These are phyloP conservation scores for Lasioglossum malachurum DNA, from an alignment of 2,888 invertebrate genomes.

Conservation along the genomic window DNA sequence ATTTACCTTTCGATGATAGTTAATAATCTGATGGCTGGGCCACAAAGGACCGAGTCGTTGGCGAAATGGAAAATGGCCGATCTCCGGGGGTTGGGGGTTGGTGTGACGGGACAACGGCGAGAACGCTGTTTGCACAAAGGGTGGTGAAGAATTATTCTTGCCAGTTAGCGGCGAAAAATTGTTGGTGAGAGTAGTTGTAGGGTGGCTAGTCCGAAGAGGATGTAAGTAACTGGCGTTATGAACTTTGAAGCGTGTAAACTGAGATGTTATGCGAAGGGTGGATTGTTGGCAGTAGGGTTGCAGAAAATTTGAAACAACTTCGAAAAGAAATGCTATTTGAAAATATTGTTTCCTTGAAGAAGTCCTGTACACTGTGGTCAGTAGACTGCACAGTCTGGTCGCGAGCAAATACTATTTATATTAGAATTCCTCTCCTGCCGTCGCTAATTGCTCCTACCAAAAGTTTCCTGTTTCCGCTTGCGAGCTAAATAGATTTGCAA, in stretches of 20 bases:
- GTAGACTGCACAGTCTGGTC: neutral
- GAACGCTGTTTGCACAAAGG: slow-evolving; percentile 25
- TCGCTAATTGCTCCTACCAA: neutral
- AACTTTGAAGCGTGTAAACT: neutral
- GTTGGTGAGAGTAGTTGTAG: neutral
- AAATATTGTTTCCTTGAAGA: neutral
- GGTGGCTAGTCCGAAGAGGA: neutral
- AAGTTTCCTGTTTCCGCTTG: neutral
- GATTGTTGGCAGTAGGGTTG: neutral
- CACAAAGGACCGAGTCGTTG: slow-evolving; percentile 71
- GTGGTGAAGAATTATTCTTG: slow-evolving; percentile 38
- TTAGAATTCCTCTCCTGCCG: neutral
- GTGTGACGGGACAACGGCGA: neutral
- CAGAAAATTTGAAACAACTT: neutral
- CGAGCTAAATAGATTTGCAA: neutral
- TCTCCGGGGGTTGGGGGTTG: slow-evolving; percentile 5
- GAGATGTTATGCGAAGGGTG: neutral
- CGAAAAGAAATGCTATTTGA: neutral
- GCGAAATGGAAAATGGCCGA: slow-evolving; percentile 63
- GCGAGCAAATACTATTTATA: neutral
- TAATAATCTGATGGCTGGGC: slow-evolving; percentile 73
- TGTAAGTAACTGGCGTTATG: neutral
- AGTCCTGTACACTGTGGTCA: neutral
- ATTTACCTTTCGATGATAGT: slow-evolving; percentile 76
- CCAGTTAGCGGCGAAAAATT: neutral